A percentile compares a stretch with the other conserved stretches of the same genome.
Evolutionary conservation across 2,113 vertebrate genomes (phyloP).

Genomic region (Potamarius usumacintae): DNA sequence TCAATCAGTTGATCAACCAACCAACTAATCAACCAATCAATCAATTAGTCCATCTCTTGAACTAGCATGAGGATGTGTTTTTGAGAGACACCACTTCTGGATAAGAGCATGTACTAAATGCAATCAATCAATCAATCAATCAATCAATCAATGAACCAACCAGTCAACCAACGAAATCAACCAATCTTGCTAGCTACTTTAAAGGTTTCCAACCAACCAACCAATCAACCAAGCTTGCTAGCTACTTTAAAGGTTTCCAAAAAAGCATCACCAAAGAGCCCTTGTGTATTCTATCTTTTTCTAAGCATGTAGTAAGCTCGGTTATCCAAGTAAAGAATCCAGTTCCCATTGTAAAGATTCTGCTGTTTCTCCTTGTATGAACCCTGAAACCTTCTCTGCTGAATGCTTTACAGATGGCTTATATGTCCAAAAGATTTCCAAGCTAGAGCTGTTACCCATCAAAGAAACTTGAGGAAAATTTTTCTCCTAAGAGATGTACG

Average conservation of each 20-base stretch:
- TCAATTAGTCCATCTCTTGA: too few relatives aligned
- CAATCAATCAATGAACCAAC: too few relatives aligned
- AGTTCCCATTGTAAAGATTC: neutral
- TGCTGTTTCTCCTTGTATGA: neutral
- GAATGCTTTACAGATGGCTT: neutral
- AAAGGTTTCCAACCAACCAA: too few relatives aligned
- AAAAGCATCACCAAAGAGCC: neutral
- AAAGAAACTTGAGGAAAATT: neutral
- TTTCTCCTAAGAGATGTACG: too few relatives aligned
- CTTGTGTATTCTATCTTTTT: neutral
- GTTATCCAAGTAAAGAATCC: neutral
- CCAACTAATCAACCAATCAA: too few relatives aligned
- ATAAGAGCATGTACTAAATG: too few relatives aligned
- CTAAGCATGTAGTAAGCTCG: neutral
- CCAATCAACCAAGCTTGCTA: neutral
- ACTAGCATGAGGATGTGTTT: too few relatives aligned
- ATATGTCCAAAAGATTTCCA: neutral
- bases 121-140: too few relatives aligned
- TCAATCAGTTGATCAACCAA: too few relatives aligned
- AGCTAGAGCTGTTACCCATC: neutral
- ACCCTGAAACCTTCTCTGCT: neutral
- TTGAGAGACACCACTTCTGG: too few relatives aligned
- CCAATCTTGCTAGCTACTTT: too few relatives aligned
- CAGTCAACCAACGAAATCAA: too few relatives aligned
- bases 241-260: neutral